Evolutionary conservation across 2,888 invertebrate genomes (phyloP).

Genomic region (Heliconius ethilla): DNA sequence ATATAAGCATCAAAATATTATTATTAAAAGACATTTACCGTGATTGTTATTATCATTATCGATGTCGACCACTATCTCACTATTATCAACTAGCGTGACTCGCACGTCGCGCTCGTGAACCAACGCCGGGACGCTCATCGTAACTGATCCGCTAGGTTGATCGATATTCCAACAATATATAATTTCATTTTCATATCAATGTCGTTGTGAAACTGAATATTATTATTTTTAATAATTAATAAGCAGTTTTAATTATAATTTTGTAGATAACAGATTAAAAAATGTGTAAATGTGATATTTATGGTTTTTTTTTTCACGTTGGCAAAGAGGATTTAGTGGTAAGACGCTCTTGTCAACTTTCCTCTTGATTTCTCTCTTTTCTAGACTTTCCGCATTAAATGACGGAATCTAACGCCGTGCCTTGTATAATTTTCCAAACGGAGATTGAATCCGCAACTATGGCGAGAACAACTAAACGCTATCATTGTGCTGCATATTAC

Average conservation of each 20-base stretch:
- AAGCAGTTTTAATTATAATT: background rate
- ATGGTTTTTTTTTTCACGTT: too few relatives aligned
- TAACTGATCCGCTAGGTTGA: conserved; percentile 43
- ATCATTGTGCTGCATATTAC: too few relatives aligned
- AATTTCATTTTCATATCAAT: conserved; percentile 6
- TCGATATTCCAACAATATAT: conserved; percentile 12
- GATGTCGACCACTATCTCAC: conserved; percentile 26
- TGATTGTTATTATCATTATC: conserved; percentile 4
- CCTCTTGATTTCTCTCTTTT: too few relatives aligned
- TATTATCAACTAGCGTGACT: conserved; percentile 21
- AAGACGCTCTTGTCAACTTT: too few relatives aligned
- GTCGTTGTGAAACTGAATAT: background rate
- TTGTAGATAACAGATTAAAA: background rate
- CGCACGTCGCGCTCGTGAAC: conserved; percentile 43
- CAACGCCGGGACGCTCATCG: conserved; percentile 51
- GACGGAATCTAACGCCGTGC: too few relatives aligned
- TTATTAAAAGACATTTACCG: conserved; percentile 21
- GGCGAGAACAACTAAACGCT: too few relatives aligned
- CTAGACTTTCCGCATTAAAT: too few relatives aligned
- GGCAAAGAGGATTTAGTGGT: too few relatives aligned
- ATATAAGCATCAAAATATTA: too few relatives aligned
- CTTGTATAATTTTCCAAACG: too few relatives aligned
- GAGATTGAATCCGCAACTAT: too few relatives aligned
- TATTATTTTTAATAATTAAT: background rate
- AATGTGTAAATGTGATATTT: too few relatives aligned